phyloP scores from a whole-genome alignment of 2,797 vertebrate species.

The Danionella dracula region DNA sequence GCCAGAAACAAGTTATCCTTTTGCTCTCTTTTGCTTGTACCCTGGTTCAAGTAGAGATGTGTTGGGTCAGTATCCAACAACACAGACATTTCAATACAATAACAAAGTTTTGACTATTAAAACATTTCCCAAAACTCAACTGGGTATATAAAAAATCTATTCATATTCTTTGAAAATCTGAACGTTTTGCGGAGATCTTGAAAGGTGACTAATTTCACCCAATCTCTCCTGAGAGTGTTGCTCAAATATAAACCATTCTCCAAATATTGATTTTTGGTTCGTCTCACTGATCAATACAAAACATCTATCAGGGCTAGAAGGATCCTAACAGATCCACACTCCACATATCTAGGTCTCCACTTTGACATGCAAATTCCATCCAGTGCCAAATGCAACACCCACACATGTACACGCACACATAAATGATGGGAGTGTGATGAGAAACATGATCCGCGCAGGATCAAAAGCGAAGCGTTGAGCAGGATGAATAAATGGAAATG shows the following conservation, averaged over 20 bases:
- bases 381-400: constrained; percentile 20
- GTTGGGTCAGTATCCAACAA: too few species aligned
- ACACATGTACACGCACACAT: constrained; percentile 23
- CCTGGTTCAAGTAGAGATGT: too few species aligned
- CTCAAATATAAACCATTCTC: background rate
- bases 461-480: constrained; percentile 32
- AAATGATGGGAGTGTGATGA: constrained; percentile 24
- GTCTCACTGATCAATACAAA: background rate
- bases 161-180: too few species aligned
- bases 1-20: too few species aligned
- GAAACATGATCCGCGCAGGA: constrained; percentile 29
- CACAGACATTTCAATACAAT: too few species aligned
- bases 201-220: background rate
- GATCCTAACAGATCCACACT: background rate
- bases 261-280: background rate
- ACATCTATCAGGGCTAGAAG: background rate
- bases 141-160: too few species aligned
- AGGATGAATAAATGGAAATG: constrained; percentile 37
- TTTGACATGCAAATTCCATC: constrained; percentile 40
- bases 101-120: too few species aligned
- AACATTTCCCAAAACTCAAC: background rate
- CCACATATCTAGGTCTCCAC: constrained; percentile 5
- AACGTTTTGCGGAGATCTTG: background rate
- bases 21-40: too few species aligned
- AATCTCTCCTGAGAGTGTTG: background rate